Base-by-base conservation (phyloP, 2,113 vertebrate genomes). In the Gymnarchus niloticus region DNA sequence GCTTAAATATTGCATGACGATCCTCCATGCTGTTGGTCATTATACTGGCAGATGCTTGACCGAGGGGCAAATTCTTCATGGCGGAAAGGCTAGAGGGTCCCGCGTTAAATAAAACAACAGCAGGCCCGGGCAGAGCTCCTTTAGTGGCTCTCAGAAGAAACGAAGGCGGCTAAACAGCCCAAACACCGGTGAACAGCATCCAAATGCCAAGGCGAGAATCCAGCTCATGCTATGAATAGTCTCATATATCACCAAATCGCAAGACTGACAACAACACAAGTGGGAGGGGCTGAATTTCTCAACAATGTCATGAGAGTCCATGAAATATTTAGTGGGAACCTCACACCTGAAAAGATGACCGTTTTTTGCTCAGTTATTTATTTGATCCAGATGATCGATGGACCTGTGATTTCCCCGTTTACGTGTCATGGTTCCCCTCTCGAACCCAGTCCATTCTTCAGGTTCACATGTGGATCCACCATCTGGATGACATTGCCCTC, bases 51-150 rank as follows among this genome's bases (percentile, higher is more conserved):
- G 54, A 80, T 25, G 21, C 23, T 12, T 83, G 73, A 65, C 57
- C 52, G 12, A 51, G 51, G 76, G 59, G 81, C 25, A 41, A 46
- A 73, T n/a, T 48, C 87, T 81, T 85, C 85, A 56, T 51, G 85
- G 83, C 52, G 76, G 46, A 93, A 89, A 89, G 89, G 92, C 91
- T 91, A 90, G 92, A 93, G 90, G 89, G 91, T 92, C 91, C 89
- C 89, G 91, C 91, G 92, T 93, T 95, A 94, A 95, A 93, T 93
- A 94, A 93, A 93, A 94, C 89, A 92, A 93, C 92, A 90, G 90
- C 92, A 92, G 49, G 17, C 92, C 89, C 91, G 84, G 88, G 86
- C 86, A 89, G 90, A 94, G 90, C 92, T 94, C 93, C 93, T 92
- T 94, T 92, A 92, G 91, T 93, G 92, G 90, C 91, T 91, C 89